Evolutionary conservation across 2,113 vertebrate genomes (phyloP).

Genomic region (Heloderma charlesbogerti): DNA sequence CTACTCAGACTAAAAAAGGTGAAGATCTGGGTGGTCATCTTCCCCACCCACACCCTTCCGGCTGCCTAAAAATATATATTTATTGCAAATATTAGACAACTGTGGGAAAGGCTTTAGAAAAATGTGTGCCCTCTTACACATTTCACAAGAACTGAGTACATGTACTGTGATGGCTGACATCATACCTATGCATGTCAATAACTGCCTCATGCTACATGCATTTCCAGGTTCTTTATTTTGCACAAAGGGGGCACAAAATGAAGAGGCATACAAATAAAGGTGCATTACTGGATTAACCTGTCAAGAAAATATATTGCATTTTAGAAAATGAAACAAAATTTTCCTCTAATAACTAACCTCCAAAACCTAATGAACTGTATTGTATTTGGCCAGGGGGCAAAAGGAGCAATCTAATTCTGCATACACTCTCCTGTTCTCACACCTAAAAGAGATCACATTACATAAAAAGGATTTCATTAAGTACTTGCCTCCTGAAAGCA

Average conservation of each 20-base stretch:
- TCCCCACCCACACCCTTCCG: neutral
- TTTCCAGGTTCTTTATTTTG: neutral
- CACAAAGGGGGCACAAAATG: neutral
- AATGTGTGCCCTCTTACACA: neutral
- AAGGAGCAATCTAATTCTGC: conserved; percentile 64
- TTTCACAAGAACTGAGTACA: conserved; percentile 34
- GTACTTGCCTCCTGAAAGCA: neutral
- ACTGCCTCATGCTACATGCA: neutral
- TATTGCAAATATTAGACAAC: neutral
- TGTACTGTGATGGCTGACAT: neutral
- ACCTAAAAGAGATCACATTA: neutral
- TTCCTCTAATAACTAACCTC: conserved; percentile 61
- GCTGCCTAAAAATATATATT: neutral
- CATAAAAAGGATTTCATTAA: neutral
- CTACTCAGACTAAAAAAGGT: neutral
- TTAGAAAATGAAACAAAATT: conserved; percentile 46
- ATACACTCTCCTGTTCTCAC: neutral
- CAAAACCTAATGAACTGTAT: conserved; percentile 56
- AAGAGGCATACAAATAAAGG: neutral
- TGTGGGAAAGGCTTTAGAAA: neutral
- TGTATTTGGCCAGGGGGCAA: too few species aligned
- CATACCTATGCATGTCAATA: neutral
- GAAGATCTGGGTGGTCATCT: neutral
- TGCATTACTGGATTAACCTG: neutral
- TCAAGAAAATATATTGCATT: conserved; percentile 18